Percentiles rank a stretch among this genome's conserved stretches.
phyloP scores from a whole-genome alignment of 1,140 invertebrate genomes.

The Pinna nobilis region DNA sequence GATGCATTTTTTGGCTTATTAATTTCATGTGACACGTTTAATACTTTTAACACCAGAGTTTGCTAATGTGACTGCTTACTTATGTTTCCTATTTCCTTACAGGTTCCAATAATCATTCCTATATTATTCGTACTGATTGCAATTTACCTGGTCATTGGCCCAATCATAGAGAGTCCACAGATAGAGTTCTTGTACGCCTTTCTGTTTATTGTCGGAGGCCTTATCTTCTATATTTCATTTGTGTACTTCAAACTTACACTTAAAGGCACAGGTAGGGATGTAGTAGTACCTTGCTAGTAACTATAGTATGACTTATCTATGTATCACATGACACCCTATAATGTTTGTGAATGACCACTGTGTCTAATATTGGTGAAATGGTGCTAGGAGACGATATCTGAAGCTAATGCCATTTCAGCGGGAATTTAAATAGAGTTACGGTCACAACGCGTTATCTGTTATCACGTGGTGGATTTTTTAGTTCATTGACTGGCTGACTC shows the following conservation, averaged over 20 bases:
- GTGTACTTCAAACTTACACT: constrained; percentile 81
- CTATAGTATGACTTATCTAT: no score
- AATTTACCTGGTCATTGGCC: constrained; percentile 85
- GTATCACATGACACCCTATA: no score
- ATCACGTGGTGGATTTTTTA: no score
- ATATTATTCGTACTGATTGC: constrained; percentile 84
- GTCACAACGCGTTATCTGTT: no score
- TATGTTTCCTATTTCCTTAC: constrained; percentile 37
- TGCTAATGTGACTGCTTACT: not conserved
- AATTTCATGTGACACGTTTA: not conserved
- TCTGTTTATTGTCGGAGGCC: constrained; percentile 83
- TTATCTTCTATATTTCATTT: constrained; percentile 85
- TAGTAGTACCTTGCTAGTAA: no score
- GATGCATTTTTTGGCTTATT: not conserved
- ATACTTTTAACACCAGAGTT: not conserved
- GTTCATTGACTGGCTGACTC: no score
- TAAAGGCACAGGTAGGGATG: constrained; percentile 72
- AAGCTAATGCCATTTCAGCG: no score
- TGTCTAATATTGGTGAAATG: no score
- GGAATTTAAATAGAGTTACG: no score
- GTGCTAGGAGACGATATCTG: no score
- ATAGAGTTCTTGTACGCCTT: constrained; percentile 87
- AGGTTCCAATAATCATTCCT: constrained; percentile 88
- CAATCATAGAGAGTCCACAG: constrained; percentile 86
- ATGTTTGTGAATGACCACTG: no score